Evolutionary conservation across 1,140 invertebrate species (phyloP).

Genomic region (Saccostrea cuccullata): DNA sequence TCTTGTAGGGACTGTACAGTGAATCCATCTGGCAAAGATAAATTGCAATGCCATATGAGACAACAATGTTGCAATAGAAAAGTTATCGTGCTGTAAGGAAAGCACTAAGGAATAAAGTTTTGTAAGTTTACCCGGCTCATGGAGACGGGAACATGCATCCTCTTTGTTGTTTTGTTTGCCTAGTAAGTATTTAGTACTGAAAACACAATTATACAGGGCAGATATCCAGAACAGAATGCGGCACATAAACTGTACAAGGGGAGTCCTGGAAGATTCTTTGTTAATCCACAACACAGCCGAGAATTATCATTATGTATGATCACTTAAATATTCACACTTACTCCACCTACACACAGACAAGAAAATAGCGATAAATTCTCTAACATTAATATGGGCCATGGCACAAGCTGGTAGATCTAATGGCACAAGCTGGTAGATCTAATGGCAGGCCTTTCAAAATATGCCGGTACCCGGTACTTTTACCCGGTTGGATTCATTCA

Average conservation of each 20-base stretch:
- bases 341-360: too few species aligned
- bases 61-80: conserved; percentile 18
- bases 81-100: neutral
- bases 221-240: conserved; percentile 48
- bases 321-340: neutral
- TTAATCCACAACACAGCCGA: neutral
- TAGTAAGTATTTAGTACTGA: conserved; percentile 34
- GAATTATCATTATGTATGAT: conserved; percentile 22
- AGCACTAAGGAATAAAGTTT: conserved; percentile 42
- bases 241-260: neutral
- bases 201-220: conserved; percentile 45
- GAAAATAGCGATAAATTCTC: too few species aligned
- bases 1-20: too few species aligned
- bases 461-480: too few species aligned
- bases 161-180: conserved; percentile 36
- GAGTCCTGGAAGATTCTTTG: too few species aligned
- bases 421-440: too few species aligned
- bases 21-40: neutral
- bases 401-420: too few species aligned
- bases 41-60: conserved; percentile 50
- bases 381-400: too few species aligned
- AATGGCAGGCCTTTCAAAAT: too few species aligned
- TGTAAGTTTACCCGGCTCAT: neutral
- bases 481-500: too few species aligned
- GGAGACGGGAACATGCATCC: conserved; percentile 40